Base-by-base conservation (phyloP, 2,797 vertebrate genomes). In the Ctenochaetus hawaiiensis region DNA sequence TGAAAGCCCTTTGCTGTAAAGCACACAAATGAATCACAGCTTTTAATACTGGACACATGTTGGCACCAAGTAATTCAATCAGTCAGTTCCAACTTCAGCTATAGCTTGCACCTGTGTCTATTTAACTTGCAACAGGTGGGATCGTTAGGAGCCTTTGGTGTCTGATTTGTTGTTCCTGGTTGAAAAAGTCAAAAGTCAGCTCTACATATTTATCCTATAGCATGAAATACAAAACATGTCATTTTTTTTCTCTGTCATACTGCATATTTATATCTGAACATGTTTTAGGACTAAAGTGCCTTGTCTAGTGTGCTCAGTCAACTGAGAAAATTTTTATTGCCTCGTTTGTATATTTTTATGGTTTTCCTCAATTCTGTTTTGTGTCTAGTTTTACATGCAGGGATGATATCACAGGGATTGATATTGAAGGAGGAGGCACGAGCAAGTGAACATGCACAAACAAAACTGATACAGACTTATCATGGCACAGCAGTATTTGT, bases 21-120 rank as follows among this genome's bases (percentile, higher is more conserved):
- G 0, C 3, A 37, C 10, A 1, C 0, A 14, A 18, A 9, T 26
- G 9, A 53, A 47, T 51, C 5, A 8, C 18, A 43, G 37, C 17
- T 70, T 78, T 67, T 62, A 67, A 72, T 59, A 48, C 2, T 16
- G 5, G 18, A n/a, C 8, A 63, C 8, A 49, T 11, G 0, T 5
- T 23, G 23, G 43, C n/a, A 10, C 6, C 44, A 68, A 43, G 37
- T 34, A 49, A 66, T 10, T 56, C 53, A 80, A 49, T 65, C 52
- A 80, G 37, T 65, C 58, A 80, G 23, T 30, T 23, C 12, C 0
- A 7, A 53, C 34, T 26, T 26, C 34, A 48, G 45, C 17, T 17
- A 26, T 0, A 48, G n/a, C 43, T 56, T 26, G 23, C 80, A 82
- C 76, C 72, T 84, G 75, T 77, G 70, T 18, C 68, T 30, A 73